These are phyloP conservation scores for Tenthredo amoena DNA, from an alignment of 2,888 invertebrate species.

Conservation along the genomic window DNA sequence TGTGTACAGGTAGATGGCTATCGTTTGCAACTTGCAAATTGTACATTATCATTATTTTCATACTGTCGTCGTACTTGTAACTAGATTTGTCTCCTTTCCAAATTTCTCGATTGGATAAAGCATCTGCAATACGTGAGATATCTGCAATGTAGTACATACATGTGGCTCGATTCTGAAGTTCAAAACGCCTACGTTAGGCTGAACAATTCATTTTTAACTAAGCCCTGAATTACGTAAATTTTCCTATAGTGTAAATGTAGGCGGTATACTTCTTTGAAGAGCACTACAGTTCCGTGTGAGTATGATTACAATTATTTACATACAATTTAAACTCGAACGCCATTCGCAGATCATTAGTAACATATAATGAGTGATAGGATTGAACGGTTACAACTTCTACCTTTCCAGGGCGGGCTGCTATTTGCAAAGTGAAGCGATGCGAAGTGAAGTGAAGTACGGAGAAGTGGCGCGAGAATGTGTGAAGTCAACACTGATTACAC, in stretches of 20 bases:
- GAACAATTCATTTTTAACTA: background rate
- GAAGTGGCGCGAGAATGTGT: conserved; percentile 37
- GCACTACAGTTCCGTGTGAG: conserved; percentile 2
- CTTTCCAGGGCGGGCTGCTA: conserved; percentile 15
- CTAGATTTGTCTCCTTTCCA: background rate
- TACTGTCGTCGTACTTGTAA: background rate
- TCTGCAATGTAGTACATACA: background rate
- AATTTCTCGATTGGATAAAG: background rate
- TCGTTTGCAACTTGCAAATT: conserved; percentile 28
- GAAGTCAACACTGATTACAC: conserved; percentile 49
- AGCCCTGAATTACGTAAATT: conserved; percentile 14
- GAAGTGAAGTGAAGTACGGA: conserved; percentile 14
- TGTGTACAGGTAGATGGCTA: conserved; percentile 53
- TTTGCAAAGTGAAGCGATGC: conserved; percentile 40
- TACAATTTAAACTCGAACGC: conserved; percentile 21
- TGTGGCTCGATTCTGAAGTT: background rate
- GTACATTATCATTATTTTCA: background rate
- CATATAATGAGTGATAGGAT: conserved; percentile 44
- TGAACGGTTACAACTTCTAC: conserved; percentile 38
- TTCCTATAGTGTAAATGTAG: background rate
- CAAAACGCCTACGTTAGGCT: background rate
- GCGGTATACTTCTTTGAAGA: conserved; percentile 30
- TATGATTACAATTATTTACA: conserved; percentile 40
- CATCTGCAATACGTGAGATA: background rate
- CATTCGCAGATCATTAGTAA: conserved; percentile 37